phyloP scores from a whole-genome alignment of 2,113 vertebrate species.

The Isichthys henryi region DNA sequence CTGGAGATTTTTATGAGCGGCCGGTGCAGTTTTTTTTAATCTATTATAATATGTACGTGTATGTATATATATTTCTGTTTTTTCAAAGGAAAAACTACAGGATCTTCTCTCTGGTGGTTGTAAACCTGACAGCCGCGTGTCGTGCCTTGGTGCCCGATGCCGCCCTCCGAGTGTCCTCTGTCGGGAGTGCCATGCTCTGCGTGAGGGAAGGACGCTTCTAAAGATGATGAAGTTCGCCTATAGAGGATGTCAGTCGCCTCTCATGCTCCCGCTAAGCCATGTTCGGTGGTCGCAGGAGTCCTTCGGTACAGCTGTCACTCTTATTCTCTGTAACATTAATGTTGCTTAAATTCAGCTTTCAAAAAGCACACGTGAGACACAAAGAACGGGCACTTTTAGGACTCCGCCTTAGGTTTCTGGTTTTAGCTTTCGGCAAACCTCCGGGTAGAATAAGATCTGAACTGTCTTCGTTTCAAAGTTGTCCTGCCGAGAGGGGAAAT shows the following conservation, averaged over 20 bases:
- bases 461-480: conserved; percentile 12
- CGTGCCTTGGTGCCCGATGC: conserved; percentile 32
- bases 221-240: conserved; percentile 15
- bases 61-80: neutral
- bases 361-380: neutral
- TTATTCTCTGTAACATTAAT: neutral
- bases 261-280: neutral
- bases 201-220: neutral
- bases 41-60: conserved; percentile 10
- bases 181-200: conserved; percentile 24
- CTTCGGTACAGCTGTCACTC: neutral
- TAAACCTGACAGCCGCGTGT: conserved; percentile 24
- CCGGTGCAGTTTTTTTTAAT: conserved; percentile 21
- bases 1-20: conserved; percentile 38
- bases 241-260: conserved; percentile 11
- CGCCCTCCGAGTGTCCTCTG: conserved; percentile 22
- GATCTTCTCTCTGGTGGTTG: conserved; percentile 41
- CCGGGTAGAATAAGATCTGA: neutral
- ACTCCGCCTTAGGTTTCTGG: neutral
- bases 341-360: conserved; percentile 18
- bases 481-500: conserved; percentile 1
- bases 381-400: neutral
- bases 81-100: conserved; percentile 28
- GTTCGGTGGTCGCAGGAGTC: neutral
- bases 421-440: neutral